Base-by-base conservation (phyloP, 2,888 invertebrate genomes). In the Sphecodes monilicornis region DNA sequence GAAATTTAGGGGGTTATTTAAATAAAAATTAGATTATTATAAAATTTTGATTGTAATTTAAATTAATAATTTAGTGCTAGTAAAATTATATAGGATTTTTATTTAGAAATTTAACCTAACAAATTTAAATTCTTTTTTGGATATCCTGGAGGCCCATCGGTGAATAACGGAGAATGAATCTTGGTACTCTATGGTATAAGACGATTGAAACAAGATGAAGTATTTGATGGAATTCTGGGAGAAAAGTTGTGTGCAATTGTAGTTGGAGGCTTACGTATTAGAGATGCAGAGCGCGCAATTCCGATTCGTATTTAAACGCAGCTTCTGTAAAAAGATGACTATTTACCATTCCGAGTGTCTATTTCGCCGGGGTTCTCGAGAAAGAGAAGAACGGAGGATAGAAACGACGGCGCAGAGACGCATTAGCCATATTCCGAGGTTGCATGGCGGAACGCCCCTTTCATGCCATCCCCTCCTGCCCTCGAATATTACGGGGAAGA, bases 381-480 rank as follows among this genome's bases (percentile, higher is more conserved):
- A 46, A 85, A 83, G 75, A 79, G 82, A 79, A 78, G 75, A 76
- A 76, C 86, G 79, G 41, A 50, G 70, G 76, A 69, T 76, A 75
- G 54, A 75, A 46, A 80, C 76, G 85, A 71, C 82, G 75, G 68
- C 78, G 78, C 73, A 76, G 78, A 84, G 78, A 81, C 84, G 77
- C 89, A 89, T 87, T 87, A 90, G 91, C 91, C 91, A 91, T 94
- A 94, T 94, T 94, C 94, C 94, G 91, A 91, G 94, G 91, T 94
- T 94, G 94, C 94, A 94, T 93, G 93, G 94, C 94, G 94, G 92
- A 94, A 94, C 94, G 94, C 94, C 94, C 94, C 93, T 93, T 71
- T 83, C 90, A 79, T 89, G 72, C 88, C 88, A 82, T 89, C 88
- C 85, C 82, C 84, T 88, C 85, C 89, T 87, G 39, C 83, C 87